Conservation (phyloP, 2,888 invertebrate species). For the Linyphia triangularis region DNA sequence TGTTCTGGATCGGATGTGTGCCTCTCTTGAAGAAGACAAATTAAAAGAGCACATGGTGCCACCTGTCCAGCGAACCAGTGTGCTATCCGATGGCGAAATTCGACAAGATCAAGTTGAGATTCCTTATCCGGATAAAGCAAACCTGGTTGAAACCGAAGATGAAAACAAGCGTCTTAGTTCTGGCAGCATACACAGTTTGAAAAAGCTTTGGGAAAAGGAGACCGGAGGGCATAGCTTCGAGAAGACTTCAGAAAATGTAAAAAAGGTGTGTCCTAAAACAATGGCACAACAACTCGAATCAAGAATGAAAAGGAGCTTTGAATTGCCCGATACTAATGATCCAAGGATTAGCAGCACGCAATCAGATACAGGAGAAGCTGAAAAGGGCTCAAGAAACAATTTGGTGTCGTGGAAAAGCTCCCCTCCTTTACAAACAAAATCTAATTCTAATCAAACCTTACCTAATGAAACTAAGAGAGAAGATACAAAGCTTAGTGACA, state of each 20-base stretch:
- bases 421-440: slow-evolving; percentile 62
- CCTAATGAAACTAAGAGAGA: slow-evolving; percentile 51
- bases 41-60: slow-evolving; percentile 76
- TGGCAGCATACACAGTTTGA: slow-evolving; percentile 94
- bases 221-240: slow-evolving; percentile 73
- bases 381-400: slow-evolving; percentile 60
- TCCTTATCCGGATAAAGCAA: slow-evolving; percentile 56
- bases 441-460: background rate
- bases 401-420: slow-evolving; percentile 70
- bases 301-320: slow-evolving; percentile 73
- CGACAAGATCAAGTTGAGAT: slow-evolving; percentile 49
- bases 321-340: slow-evolving; percentile 63
- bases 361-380: slow-evolving; percentile 71
- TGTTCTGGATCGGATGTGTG: slow-evolving; percentile 68
- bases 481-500: slow-evolving; percentile 31
- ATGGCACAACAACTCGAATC: slow-evolving; percentile 72
- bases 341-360: slow-evolving; percentile 71
- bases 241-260: slow-evolving; percentile 48
- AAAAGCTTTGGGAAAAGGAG: slow-evolving; percentile 92
- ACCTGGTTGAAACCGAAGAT: slow-evolving; percentile 81
- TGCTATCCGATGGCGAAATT: slow-evolving; percentile 69
- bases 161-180: slow-evolving; percentile 94
- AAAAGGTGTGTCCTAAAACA: slow-evolving; percentile 73
- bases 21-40: slow-evolving; percentile 76
- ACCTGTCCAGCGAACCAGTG: slow-evolving; percentile 55